These are phyloP conservation scores for Stegophylla sp. DNA, from an alignment of 2,888 invertebrate species.

Conservation along the genomic window DNA sequence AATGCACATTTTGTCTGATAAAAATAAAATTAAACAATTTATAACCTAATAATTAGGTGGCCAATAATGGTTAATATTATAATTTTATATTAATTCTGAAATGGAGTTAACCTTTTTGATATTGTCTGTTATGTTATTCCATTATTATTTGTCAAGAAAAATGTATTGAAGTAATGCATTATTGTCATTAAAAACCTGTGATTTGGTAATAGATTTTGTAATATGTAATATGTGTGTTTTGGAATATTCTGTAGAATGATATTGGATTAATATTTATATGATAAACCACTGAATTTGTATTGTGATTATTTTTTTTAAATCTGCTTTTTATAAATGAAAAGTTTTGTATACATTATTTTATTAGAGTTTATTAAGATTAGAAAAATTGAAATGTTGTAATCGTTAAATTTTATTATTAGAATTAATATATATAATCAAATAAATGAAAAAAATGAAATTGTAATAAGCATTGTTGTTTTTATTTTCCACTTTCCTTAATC, in stretches of 20 bases:
- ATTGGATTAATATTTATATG: not conserved
- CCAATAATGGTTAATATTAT: not conserved
- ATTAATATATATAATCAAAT: slow-evolving; percentile 13
- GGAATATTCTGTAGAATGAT: not conserved
- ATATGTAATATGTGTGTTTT: not conserved
- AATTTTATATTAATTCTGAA: not conserved
- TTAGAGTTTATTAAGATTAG: slow-evolving; percentile 22
- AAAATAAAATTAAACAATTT: not conserved
- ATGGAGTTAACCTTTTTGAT: not conserved
- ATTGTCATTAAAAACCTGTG: not conserved
- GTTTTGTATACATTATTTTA: slow-evolving; percentile 31
- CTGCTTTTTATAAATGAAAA: slow-evolving; percentile 22
- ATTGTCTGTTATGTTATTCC: not conserved
- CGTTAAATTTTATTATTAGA: slow-evolving; percentile 23
- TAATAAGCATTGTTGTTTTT: not conserved
- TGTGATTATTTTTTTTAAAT: slow-evolving; percentile 37
- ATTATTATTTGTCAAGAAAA: not conserved
- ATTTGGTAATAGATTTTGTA: no score
- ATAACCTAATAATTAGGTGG: not conserved
- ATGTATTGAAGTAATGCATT: not conserved
- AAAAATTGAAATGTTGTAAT: slow-evolving; percentile 21
- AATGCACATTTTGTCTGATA: not conserved
- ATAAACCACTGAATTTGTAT: slow-evolving; percentile 5
- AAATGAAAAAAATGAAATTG: not conserved
- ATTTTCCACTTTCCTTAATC: not conserved